Evolutionary conservation across 2,113 vertebrate genomes (phyloP), one percentile per base, ranked within the genome.

Genomic region (Scalopus aquaticus): DNA sequence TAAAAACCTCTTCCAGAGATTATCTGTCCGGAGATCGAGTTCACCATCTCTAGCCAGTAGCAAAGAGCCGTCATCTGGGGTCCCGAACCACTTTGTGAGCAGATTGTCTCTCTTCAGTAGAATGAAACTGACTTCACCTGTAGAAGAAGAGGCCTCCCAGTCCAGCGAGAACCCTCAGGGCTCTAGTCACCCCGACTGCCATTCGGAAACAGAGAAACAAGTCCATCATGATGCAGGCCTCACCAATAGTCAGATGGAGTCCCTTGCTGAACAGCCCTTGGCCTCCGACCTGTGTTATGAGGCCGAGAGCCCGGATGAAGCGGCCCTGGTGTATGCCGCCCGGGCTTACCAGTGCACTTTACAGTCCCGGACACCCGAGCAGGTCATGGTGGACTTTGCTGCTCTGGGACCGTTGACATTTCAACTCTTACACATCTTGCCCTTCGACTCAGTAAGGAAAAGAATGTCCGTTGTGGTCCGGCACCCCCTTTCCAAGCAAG

Each of bases 391-490:
- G 94, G 98, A 99, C n/a, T 97, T 99, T 0, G 98, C 98, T 1
- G 98, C 98, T 46, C 78, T 99, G 37, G 99, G 99, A 5, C 96
- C 97, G 11, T 97, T 99, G 90, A 97, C 96, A 0, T 99, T 99
- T 89, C 98, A 98, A 39, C 98, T 99, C 56, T 97, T 99, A 5
- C 99, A 99, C 79, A 94, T 99, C 91, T 97, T 99, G 89, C 99
- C 99, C 46, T 99, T 99, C 37, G 99, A 99, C 96, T 99, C 99
- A 0, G 96, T 98, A 60, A 98, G 99, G 51, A 99, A 99, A 95
- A 98, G 99, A 87, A 99, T 99, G 99, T 99, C 99, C 0, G 99
- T 99, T 28, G 99, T 99, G 79, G 98, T 99, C 91, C 98, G 99
- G 20, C 99, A 99, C 93, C 99, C 99, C 0, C 94, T 99, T 85